Evolutionary conservation across 2,888 invertebrate species (phyloP).

Genomic region (Latheticus oryzae): DNA sequence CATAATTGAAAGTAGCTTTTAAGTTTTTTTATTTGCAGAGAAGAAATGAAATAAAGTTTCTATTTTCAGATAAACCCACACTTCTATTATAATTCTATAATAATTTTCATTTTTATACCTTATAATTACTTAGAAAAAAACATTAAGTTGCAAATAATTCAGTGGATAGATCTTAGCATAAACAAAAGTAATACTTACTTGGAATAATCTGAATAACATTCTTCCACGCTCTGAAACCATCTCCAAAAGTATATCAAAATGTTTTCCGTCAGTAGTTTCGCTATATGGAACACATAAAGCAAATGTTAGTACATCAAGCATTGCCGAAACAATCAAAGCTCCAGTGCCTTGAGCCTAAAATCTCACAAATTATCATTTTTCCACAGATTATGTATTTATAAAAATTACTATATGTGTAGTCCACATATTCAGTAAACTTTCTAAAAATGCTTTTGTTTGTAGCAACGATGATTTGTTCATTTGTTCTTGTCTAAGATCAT

Average conservation of each 20-base stretch:
- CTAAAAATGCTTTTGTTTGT: conserved; percentile 90
- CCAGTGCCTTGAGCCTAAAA: conserved; percentile 90
- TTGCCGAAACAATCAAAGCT: conserved; percentile 94
- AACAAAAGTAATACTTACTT: no score
- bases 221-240: conserved; percentile 94
- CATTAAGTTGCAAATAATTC: no score
- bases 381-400: conserved; percentile 1
- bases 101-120: no score
- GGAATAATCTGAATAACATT: conserved; percentile 90
- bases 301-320: conserved; percentile 98
- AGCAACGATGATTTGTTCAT: conserved; percentile 96
- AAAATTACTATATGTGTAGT: conserved; percentile 85
- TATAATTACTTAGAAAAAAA: no score
- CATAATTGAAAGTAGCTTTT: no score
- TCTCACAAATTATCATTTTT: conserved; percentile 9
- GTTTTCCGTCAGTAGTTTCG: conserved; percentile 97
- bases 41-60: no score
- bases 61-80: no score
- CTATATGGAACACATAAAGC: conserved; percentile 98
- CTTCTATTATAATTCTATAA: no score
- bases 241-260: conserved; percentile 92
- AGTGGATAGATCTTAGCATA: no score
- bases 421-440: conserved; percentile 95
- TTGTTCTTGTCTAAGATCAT: conserved; percentile 97
- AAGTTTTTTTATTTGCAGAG: no score